phyloP scores from a whole-genome alignment of 1,140 invertebrate species.

The Diuraphis noxia region DNA sequence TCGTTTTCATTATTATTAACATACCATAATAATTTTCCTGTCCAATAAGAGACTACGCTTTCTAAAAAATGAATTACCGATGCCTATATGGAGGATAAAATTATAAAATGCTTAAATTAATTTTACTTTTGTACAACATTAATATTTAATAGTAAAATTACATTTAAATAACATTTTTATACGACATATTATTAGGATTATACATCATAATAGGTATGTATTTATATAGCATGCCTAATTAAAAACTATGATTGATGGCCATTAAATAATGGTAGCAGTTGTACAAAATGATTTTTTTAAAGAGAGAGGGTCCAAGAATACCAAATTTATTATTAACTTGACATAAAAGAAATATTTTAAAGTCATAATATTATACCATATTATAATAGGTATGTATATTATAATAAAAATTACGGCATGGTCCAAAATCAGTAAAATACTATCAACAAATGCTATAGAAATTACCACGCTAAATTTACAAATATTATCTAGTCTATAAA shows the following conservation, averaged over 20 bases:
- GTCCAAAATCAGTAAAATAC: neutral
- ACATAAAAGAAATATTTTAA: neutral
- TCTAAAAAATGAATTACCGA: neutral
- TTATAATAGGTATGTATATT: too few relatives aligned
- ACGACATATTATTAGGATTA: neutral
- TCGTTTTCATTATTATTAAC: slow-evolving; percentile 4
- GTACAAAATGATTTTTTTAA: neutral
- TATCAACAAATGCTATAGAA: neutral
- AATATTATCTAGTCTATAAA: neutral
- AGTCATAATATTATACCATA: neutral
- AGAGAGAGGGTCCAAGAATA: neutral
- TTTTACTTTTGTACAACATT: neutral
- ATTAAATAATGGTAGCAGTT: neutral
- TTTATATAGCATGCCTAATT: neutral
- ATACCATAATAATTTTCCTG: neutral
- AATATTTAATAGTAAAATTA: neutral
- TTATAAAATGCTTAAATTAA: neutral
- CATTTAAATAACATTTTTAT: neutral
- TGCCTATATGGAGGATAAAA: neutral
- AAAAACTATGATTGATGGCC: neutral
- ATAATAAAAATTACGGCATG: neutral
- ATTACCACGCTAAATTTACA: neutral
- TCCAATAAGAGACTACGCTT: neutral
- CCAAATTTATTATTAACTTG: neutral
- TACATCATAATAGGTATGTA: neutral